phyloP scores from a whole-genome alignment of 2,888 invertebrate species.

The Ectemnius cavifrons region DNA sequence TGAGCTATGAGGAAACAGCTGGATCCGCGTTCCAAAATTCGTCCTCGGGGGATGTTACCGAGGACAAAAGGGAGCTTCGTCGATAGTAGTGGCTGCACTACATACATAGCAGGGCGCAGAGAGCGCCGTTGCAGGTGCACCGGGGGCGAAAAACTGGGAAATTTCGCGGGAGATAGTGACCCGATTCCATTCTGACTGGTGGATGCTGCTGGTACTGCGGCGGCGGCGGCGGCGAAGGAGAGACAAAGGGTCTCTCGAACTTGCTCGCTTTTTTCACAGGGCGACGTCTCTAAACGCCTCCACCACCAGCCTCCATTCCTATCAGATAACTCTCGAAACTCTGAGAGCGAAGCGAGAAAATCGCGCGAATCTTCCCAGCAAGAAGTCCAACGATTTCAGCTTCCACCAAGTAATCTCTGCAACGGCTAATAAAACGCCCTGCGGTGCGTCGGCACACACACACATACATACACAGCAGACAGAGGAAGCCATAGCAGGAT shows the following conservation, averaged over 20 bases:
- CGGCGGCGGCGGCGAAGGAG: constrained; percentile 16
- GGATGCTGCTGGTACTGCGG: too few relatives aligned
- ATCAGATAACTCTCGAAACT: constrained; percentile 36
- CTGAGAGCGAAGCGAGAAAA: constrained; percentile 26
- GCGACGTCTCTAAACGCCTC: constrained; percentile 47
- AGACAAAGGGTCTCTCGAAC: constrained; percentile 38
- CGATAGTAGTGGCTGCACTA: background rate
- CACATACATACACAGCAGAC: constrained; percentile 17
- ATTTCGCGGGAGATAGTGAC: constrained; percentile 47
- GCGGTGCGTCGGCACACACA: constrained; percentile 25
- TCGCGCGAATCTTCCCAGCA: constrained; percentile 16
- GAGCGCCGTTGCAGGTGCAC: background rate
- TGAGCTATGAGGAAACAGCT: constrained; percentile 28
- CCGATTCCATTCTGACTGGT: constrained; percentile 43
- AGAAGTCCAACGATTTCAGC: constrained; percentile 54
- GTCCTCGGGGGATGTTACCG: constrained; percentile 40
- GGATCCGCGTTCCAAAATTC: constrained; percentile 48
- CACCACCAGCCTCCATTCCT: constrained; percentile 28
- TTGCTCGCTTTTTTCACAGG: constrained; percentile 23
- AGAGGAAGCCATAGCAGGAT: constrained; percentile 12
- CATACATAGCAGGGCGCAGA: background rate
- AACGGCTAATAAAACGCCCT: constrained; percentile 62
- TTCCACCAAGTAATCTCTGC: constrained; percentile 57
- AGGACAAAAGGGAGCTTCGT: constrained; percentile 56
- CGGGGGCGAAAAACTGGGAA: constrained; percentile 47